Percentiles rank a stretch among this genome's conserved stretches.
phyloP scores from a whole-genome alignment of 2,888 invertebrate genomes.

The Halictus quadricinctus region DNA sequence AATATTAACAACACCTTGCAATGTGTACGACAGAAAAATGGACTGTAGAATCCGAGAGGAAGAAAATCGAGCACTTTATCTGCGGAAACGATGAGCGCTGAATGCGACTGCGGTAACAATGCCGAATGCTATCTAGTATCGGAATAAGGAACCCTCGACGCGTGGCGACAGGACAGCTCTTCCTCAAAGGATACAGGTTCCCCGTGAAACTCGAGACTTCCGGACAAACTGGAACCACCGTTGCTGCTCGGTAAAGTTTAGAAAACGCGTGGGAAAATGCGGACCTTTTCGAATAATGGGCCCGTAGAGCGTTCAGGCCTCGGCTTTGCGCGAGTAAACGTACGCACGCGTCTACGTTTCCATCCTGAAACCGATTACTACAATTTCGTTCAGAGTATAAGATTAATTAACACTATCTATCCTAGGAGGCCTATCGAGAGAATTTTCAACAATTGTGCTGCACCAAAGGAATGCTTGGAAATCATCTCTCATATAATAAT shows the following conservation, averaged over 20 bases:
- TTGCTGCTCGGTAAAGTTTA: slow-evolving; percentile 30
- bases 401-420: no score
- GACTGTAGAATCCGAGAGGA: background rate
- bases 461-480: no score
- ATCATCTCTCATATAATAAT: no score
- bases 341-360: no score
- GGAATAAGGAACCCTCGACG: background rate
- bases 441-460: no score
- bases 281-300: slow-evolving; percentile 31
- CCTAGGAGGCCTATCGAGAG: no score
- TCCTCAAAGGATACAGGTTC: slow-evolving; percentile 41
- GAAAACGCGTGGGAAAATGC: slow-evolving; percentile 47
- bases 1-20: no score
- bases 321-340: no score
- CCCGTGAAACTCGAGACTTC: slow-evolving; percentile 56
- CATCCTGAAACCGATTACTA: no score
- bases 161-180: slow-evolving; percentile 18
- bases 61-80: background rate
- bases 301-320: no score
- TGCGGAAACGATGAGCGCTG: background rate
- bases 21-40: no score
- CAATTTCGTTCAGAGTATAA: no score
- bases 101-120: background rate
- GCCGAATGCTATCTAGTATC: background rate
- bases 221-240: slow-evolving; percentile 60